phyloP scores from a whole-genome alignment of 2,888 invertebrate species.

The Polietes domitor region DNA sequence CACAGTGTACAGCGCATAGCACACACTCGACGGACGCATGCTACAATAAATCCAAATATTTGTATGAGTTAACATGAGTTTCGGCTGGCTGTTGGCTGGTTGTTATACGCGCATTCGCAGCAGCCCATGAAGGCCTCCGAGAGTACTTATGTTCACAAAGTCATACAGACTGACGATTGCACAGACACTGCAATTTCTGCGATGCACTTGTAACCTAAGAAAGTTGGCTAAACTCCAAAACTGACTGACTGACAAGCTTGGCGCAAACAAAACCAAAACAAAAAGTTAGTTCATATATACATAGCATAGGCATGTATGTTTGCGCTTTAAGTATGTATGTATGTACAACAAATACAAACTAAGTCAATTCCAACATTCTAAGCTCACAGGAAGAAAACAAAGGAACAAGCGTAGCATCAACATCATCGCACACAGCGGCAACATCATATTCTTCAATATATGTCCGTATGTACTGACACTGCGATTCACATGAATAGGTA shows the following conservation, averaged over 20 bases:
- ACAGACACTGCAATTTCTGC: constrained; percentile 47
- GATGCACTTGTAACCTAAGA: constrained; percentile 66
- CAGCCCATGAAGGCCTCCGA: not conserved
- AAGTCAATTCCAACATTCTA: constrained; percentile 56
- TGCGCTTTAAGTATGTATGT: not conserved
- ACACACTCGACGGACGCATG: constrained; percentile 56
- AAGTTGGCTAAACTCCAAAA: constrained; percentile 41
- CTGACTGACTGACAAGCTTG: constrained; percentile 37
- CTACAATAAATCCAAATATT: constrained; percentile 63
- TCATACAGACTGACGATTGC: constrained; percentile 52
- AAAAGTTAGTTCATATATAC: too few species aligned
- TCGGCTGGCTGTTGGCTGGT: constrained; percentile 5
- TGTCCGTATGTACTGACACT: not conserved
- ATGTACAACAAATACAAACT: constrained; percentile 14
- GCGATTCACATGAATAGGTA: not conserved
- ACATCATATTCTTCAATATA: constrained; percentile 47
- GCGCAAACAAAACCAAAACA: constrained; percentile 13
- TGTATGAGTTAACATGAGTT: constrained; percentile 30
- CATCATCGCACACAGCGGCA: constrained; percentile 52
- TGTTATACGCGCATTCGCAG: not conserved
- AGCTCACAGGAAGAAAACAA: constrained; percentile 15
- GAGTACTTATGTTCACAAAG: constrained; percentile 44
- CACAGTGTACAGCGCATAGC: not conserved
- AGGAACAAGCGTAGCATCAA: constrained; percentile 29
- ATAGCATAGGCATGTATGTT: too few species aligned